Base-by-base conservation (phyloP, 1,140 invertebrate genomes). In the Lordiphosa mommai region DNA sequence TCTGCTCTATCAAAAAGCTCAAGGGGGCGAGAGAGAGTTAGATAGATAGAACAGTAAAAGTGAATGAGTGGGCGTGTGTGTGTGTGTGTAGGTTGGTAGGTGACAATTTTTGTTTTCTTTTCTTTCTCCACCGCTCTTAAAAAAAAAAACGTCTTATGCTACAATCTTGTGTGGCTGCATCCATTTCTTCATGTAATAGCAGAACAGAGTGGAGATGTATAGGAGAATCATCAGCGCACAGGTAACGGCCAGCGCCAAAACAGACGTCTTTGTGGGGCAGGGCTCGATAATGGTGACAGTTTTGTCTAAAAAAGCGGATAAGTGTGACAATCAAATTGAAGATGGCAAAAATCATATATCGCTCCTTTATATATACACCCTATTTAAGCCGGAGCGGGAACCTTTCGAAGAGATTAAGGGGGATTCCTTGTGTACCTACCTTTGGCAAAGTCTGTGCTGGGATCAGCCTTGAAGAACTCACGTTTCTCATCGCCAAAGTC, bases 181-280 rank as follows among this genome's bases (percentile, higher is more conserved):
- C 95, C 95, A 97, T 88, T 96, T 96, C 87, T 95, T 95, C 94
- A 96, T 96, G 91, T 95, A 96, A 90, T 96, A 96, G 88, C 94
- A 96, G 91, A 96, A 96, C 63, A 96, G 91, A 16, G 95, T 97
- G 48, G 94, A 94, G 73, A 96, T 93, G 90, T 98, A 98, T 10
- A 98, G 92, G n/a, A 98, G 92, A 32, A 97, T 92, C 55, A 98
- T 91, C 30, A 98, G 91, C 32, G 95, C 96, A 88, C 96, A 97
- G 34, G 96, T 96, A 1, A 98, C 95, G 46, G 95, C 95, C 36
- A 98, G 89, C 1, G 96, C 94, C 37, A 98, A 89, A 1, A 98
- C 94, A 3, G 96, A 97, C 13, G 94, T 94, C 89, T 96, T 96
- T 52, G 95, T 97, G 13, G 96, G 96, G 88, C 96, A 98, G 2